phyloP scores from a whole-genome alignment of 2,113 vertebrate genomes.

The Struthio camelus region DNA sequence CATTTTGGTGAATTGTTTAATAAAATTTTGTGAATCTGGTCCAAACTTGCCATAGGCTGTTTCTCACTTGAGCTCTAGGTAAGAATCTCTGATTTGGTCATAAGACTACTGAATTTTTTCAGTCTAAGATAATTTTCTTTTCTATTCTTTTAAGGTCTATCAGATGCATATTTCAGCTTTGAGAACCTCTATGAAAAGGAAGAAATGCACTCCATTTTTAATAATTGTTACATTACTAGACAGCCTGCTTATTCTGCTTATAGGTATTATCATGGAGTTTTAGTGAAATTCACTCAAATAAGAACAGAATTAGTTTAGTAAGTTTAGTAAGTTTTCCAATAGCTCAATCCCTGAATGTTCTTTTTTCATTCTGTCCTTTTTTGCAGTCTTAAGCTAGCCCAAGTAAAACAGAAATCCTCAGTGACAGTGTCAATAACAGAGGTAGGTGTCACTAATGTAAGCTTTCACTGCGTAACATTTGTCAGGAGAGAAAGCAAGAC shows the following conservation, averaged over 20 bases:
- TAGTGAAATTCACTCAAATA: neutral
- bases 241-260: neutral
- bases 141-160: neutral
- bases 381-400: neutral
- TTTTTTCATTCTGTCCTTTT: neutral
- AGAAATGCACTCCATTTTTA: neutral
- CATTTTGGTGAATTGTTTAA: fast-evolving
- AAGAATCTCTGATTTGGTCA: neutral
- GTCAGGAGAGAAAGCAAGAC: neutral
- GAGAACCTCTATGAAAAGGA: neutral
- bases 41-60: neutral
- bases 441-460: neutral
- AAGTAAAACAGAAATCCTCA: neutral
- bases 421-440: neutral
- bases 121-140: neutral
- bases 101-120: neutral
- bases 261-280: neutral
- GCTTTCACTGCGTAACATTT: neutral
- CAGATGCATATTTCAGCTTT: neutral
- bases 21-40: neutral
- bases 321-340: neutral
- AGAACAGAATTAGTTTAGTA: neutral
- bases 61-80: fast-evolving
- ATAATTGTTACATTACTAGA: neutral
- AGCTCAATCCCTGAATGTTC: neutral